phyloP scores from a whole-genome alignment of 2,888 invertebrate genomes.

The Clistopyga incitator region DNA sequence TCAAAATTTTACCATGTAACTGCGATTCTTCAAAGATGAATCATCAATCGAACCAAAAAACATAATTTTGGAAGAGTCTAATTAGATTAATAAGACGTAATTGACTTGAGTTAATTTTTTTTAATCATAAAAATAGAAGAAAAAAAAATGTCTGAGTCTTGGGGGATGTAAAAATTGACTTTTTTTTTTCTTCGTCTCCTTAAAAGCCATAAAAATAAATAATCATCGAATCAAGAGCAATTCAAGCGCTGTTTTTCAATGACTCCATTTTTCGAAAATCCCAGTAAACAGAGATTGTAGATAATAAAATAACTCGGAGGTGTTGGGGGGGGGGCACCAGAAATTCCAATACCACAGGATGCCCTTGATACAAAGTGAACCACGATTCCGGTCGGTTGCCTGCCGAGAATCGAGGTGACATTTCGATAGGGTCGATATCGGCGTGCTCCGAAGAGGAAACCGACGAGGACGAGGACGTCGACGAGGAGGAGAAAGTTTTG shows the following conservation, averaged over 20 bases:
- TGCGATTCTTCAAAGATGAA: too few relatives aligned
- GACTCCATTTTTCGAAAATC: background rate
- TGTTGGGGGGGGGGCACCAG: background rate
- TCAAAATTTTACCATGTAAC: conserved; percentile 23
- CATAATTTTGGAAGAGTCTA: too few relatives aligned
- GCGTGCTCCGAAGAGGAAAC: conserved; percentile 49
- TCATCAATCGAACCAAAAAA: too few relatives aligned
- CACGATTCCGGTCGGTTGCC: conserved; percentile 64
- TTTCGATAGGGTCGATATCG: conserved; percentile 65
- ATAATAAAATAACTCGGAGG: background rate
- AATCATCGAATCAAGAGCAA: background rate
- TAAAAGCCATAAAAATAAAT: too few relatives aligned
- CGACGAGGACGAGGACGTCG: conserved; percentile 58
- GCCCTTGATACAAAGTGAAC: conserved; percentile 5
- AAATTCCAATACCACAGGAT: conserved; percentile 30
- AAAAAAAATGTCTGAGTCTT: too few relatives aligned
- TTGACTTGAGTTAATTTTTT: too few relatives aligned
- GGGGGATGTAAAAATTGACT: too few relatives aligned
- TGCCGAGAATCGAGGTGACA: conserved; percentile 74
- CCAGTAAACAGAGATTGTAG: background rate
- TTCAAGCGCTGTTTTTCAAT: too few relatives aligned
- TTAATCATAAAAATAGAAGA: too few relatives aligned
- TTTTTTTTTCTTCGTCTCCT: too few relatives aligned
- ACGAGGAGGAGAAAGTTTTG: conserved; percentile 69
- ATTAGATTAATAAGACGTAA: too few relatives aligned